These are phyloP conservation scores for Triplophysa tibetana DNA, from an alignment of 2,113 vertebrate genomes.

Conservation along the genomic window DNA sequence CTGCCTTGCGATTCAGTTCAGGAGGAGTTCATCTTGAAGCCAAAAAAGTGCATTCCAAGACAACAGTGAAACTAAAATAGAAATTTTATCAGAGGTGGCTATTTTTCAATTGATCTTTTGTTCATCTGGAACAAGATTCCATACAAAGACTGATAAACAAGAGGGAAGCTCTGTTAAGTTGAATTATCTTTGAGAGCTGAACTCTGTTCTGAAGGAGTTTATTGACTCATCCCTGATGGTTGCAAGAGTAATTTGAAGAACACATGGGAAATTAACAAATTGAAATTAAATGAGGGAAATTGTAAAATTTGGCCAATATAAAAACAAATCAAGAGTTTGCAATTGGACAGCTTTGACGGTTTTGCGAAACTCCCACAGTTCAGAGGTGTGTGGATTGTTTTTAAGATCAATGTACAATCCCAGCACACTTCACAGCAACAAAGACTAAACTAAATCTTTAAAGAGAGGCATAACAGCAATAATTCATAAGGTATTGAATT, in stretches of 20 bases:
- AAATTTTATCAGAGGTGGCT: conserved; percentile 4
- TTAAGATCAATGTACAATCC: background rate
- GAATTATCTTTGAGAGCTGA: conserved; percentile 1
- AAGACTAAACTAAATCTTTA: background rate
- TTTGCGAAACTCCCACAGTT: background rate
- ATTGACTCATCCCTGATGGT: conserved; percentile 9
- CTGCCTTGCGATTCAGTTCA: background rate
- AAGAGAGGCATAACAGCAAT: background rate
- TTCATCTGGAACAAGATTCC: background rate
- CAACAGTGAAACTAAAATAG: background rate
- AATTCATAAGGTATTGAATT: background rate
- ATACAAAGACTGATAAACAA: background rate
- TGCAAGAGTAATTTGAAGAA: conserved; percentile 19
- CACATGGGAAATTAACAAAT: conserved; percentile 41
- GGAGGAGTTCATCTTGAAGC: conserved; percentile 5
- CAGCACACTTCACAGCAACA: background rate
- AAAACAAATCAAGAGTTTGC: conserved; percentile 45
- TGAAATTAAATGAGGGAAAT: conserved; percentile 44
- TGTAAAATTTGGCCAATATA: conserved; percentile 46
- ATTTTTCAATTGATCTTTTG: background rate
- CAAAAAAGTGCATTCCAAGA: conserved; percentile 19
- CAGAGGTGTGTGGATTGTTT: background rate
- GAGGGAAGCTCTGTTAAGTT: conserved; percentile 11
- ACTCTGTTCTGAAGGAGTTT: conserved; percentile 3
- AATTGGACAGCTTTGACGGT: conserved; percentile 12